Percentiles rank a stretch among this genome's conserved stretches.
Evolutionary conservation across 2,113 vertebrate species (phyloP).

Genomic region (Aleadryas rufinucha): DNA sequence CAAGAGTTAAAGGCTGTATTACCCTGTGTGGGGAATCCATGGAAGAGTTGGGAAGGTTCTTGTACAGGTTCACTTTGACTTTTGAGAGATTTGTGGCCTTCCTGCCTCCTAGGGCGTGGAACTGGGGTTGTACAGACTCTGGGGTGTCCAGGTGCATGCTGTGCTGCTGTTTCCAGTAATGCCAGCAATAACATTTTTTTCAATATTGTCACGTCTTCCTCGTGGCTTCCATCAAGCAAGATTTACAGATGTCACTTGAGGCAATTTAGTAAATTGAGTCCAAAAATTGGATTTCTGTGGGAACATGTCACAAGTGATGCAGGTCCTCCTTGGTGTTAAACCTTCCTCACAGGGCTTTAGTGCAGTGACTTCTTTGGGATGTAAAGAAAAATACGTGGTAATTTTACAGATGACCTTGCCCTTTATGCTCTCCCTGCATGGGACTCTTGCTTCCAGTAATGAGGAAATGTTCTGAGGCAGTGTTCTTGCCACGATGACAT

Average conservation of each 20-base stretch:
- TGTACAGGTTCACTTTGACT: not conserved
- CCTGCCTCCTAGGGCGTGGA: not conserved
- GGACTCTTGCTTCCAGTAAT: not conserved
- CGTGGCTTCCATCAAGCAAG: not conserved
- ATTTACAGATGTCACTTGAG: not conserved
- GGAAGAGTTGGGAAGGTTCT: not conserved
- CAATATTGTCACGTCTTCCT: rapidly evolving
- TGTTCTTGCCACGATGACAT: not conserved
- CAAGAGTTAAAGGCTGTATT: not conserved
- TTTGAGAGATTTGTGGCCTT: not conserved
- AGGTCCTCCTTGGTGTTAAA: not conserved
- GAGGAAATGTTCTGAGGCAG: not conserved
- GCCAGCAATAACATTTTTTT: not conserved
- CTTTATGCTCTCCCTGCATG: not conserved
- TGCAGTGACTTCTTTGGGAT: not conserved
- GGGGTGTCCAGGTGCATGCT: not conserved
- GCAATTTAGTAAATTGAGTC: not conserved
- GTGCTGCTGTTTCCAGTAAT: not conserved
- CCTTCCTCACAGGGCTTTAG: not conserved
- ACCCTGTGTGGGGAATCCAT: not conserved
- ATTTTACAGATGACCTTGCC: not conserved
- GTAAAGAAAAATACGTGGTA: not conserved
- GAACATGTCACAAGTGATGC: not conserved
- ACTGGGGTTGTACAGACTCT: not conserved
- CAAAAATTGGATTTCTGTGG: not conserved